phyloP scores from a whole-genome alignment of 1,140 invertebrate genomes.

The Tetraneura akinire region DNA sequence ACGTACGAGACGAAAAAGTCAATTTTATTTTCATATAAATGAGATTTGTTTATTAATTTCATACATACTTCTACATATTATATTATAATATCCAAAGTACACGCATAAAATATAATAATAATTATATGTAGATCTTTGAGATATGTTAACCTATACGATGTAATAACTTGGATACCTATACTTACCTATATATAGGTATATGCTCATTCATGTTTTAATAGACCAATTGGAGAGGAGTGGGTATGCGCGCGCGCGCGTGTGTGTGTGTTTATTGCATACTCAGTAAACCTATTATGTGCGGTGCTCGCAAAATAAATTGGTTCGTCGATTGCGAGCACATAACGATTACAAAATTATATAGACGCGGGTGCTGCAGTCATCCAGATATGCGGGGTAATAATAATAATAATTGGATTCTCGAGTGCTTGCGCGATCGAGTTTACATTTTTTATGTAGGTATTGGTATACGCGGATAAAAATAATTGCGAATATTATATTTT shows the following conservation, averaged over 20 bases:
- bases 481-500: no score
- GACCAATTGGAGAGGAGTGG: not conserved
- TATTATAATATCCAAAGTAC: not conserved
- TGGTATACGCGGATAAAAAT: no score
- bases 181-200: no score
- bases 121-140: constrained; percentile 25
- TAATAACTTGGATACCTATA: no score
- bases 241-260: not conserved
- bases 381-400: not conserved
- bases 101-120: not conserved
- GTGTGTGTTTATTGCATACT: not conserved
- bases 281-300: no score
- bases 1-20: not conserved
- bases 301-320: constrained; percentile 30
- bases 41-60: constrained; percentile 34
- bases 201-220: constrained; percentile 21
- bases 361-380: not conserved
- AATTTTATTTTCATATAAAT: constrained; percentile 38
- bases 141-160: no score
- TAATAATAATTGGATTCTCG: constrained; percentile 27
- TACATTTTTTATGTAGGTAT: no score
- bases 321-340: not conserved
- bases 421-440: not conserved
- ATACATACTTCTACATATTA: not conserved
- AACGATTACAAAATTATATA: constrained; percentile 44